phyloP scores from a whole-genome alignment of 2,888 invertebrate species.

The Muscina levida region DNA sequence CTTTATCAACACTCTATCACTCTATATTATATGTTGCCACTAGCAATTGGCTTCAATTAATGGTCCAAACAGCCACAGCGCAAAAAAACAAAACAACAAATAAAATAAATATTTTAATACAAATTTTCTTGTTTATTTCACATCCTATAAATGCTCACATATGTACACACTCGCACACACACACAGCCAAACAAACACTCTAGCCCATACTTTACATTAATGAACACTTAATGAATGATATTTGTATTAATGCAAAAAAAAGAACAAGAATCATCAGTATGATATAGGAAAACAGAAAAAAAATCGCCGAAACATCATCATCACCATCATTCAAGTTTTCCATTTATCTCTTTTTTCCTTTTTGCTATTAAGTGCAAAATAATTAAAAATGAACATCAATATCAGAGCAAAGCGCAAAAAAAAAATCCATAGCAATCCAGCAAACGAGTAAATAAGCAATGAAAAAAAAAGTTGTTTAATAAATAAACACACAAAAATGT shows the following conservation, averaged over 20 bases:
- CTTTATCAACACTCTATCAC: background rate
- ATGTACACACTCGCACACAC: too few relatives aligned
- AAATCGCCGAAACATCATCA: background rate
- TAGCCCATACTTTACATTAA: constrained; percentile 15
- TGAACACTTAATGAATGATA: constrained; percentile 38
- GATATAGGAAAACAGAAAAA: constrained; percentile 6
- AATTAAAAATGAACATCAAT: constrained; percentile 49
- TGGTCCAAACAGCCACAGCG: constrained; percentile 2
- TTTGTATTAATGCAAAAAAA: constrained; percentile 34
- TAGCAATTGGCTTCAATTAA: constrained; percentile 62
- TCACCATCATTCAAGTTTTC: background rate
- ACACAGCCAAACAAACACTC: constrained; percentile 1
- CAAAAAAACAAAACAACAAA: background rate
- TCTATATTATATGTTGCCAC: background rate
- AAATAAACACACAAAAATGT: constrained; percentile 3
- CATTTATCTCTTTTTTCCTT: background rate
- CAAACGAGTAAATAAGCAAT: constrained; percentile 25
- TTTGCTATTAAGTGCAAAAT: constrained; percentile 60
- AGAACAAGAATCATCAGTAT: background rate
- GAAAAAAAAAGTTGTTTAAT: constrained; percentile 23
- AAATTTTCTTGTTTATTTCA: constrained; percentile 23
- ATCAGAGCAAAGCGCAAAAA: background rate
- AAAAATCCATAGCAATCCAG: background rate
- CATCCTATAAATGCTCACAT: constrained; percentile 26
- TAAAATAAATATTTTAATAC: constrained; percentile 35